A percentile compares a stretch with the other conserved stretches of the same genome.
phyloP scores from a whole-genome alignment of 2,797 vertebrate species.

The Myotis myotis region DNA sequence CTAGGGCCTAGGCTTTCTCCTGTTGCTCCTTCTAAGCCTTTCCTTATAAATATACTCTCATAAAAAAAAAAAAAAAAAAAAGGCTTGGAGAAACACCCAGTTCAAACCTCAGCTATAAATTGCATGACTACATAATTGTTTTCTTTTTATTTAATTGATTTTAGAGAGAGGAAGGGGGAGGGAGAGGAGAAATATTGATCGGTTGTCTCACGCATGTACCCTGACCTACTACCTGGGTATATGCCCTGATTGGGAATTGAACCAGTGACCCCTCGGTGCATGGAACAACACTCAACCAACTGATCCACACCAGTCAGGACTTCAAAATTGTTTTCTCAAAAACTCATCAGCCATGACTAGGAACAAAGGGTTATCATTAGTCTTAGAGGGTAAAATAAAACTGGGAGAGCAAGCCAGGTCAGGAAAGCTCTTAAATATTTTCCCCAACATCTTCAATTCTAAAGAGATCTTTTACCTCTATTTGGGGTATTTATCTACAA shows the following conservation, averaged over 20 bases:
- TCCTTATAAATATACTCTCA: neutral
- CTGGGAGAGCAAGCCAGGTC: neutral
- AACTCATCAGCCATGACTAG: neutral
- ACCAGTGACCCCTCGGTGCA: neutral
- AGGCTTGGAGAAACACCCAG: neutral
- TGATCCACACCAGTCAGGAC: neutral
- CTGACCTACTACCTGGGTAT: neutral
- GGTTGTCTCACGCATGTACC: neutral
- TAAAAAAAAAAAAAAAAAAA: neutral
- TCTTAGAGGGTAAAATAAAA: neutral
- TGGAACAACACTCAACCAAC: neutral
- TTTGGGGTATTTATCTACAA: conserved; percentile 25
- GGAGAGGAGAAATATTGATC: neutral
- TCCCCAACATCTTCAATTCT: conserved; percentile 15
- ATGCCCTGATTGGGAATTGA: neutral
- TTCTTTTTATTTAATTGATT: neutral
- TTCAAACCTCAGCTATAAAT: neutral
- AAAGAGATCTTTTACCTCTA: conserved; percentile 19
- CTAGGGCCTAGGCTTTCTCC: neutral
- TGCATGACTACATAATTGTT: neutral
- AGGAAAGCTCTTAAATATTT: neutral
- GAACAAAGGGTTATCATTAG: neutral
- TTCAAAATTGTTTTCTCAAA: neutral
- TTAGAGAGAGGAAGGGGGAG: neutral
- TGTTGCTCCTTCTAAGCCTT: neutral